Conservation (phyloP, 2,113 vertebrate species). For the Neolamprologus modestus region DNA sequence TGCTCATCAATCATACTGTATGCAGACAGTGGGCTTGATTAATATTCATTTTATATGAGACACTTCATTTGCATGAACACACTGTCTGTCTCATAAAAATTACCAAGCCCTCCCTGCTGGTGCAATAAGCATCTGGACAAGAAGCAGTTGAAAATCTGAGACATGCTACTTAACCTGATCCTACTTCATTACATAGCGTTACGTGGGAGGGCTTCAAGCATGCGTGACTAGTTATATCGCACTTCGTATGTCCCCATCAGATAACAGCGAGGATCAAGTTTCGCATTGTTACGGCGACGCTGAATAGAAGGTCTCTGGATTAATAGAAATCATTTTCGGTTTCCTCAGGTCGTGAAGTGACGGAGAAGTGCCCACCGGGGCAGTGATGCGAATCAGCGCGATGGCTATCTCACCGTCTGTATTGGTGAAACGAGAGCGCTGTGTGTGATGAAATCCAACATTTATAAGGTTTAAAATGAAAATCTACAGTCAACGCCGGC, state of each 20-base stretch:
- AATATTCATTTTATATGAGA: conserved; percentile 51
- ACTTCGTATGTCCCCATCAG: conserved; percentile 36
- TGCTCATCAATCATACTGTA: conserved; percentile 52
- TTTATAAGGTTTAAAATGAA: background rate
- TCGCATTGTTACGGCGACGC: conserved; percentile 25
- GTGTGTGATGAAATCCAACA: background rate
- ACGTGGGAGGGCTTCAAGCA: conserved; percentile 38
- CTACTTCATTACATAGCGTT: conserved; percentile 55
- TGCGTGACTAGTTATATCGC: conserved; percentile 46
- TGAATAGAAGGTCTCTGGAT: conserved; percentile 5
- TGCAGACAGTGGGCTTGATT: conserved; percentile 46
- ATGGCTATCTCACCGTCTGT: background rate
- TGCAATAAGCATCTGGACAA: conserved; percentile 58
- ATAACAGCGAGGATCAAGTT: conserved; percentile 47
- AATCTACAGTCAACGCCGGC: background rate
- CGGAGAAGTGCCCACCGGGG: conserved; percentile 20
- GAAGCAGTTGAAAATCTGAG: conserved; percentile 48
- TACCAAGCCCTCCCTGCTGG: conserved; percentile 17
- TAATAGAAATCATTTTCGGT: conserved; percentile 40
- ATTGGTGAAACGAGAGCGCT: background rate
- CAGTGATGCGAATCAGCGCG: background rate
- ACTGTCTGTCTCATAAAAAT: conserved; percentile 50
- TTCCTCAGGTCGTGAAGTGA: conserved; percentile 38
- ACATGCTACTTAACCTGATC: conserved; percentile 55
- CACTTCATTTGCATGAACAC: conserved; percentile 60